A percentile compares a stretch with the other conserved stretches of the same genome.
phyloP scores from a whole-genome alignment of 2,888 invertebrate species.

The Lasioglossum oenotherae region DNA sequence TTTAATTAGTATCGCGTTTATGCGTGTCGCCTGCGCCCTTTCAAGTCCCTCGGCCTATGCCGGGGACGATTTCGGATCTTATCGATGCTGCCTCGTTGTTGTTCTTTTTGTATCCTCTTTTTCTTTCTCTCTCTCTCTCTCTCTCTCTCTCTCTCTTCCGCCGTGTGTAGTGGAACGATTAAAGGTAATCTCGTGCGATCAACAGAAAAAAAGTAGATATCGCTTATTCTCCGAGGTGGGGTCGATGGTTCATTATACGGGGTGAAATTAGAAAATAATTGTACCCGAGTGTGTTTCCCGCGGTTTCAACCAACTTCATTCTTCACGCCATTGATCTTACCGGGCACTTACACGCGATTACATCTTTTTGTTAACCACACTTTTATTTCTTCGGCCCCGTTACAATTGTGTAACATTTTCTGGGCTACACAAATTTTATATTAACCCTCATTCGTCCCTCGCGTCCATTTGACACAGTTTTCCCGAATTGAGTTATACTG shows the following conservation, averaged over 20 bases:
- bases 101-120: neutral
- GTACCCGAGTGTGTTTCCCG: neutral
- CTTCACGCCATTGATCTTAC: neutral
- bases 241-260: slow-evolving; percentile 3
- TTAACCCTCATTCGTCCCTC: too few species aligned
- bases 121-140: neutral
- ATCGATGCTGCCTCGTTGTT: slow-evolving; percentile 39
- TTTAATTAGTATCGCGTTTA: slow-evolving; percentile 78
- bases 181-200: neutral
- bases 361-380: neutral
- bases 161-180: neutral
- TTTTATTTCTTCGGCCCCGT: neutral
- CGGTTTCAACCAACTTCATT: neutral
- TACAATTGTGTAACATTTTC: neutral
- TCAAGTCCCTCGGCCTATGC: slow-evolving; percentile 31
- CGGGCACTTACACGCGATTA: neutral
- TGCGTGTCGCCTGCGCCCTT: slow-evolving; percentile 58
- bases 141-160: neutral
- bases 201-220: neutral
- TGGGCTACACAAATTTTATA: neutral
- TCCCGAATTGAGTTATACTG: too few species aligned
- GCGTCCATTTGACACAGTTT: too few species aligned
- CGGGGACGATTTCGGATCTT: slow-evolving; percentile 20
- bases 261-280: slow-evolving; percentile 12
- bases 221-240: neutral